Percentiles rank a stretch among this genome's conserved stretches.
Evolutionary conservation across 23 tunicate species (phyloP).

Genomic region (Pegea sp.): DNA sequence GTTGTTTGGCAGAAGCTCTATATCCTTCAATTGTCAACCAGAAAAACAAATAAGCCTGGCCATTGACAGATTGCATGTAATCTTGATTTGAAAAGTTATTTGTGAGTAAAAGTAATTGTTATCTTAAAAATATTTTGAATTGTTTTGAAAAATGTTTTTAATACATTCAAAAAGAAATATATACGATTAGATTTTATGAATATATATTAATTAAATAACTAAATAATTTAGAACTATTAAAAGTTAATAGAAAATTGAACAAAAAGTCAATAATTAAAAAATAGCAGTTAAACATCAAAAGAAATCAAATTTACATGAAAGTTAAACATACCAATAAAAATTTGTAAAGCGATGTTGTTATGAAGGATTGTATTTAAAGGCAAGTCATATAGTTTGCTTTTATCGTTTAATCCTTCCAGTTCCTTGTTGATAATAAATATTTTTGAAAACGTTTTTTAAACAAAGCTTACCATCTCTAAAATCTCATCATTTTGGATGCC

Average conservation of each 20-base stretch:
- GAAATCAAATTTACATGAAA: not conserved
- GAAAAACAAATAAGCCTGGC: conserved; percentile 81
- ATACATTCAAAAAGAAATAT: too few relatives aligned
- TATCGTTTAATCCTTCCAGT: conserved; percentile 6
- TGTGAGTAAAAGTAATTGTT: too few relatives aligned
- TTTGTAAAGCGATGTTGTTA: conserved; percentile 74
- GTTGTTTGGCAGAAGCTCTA: conserved; percentile 82
- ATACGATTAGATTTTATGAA: too few relatives aligned
- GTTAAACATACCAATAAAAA: conserved; percentile 36
- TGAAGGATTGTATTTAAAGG: conserved; percentile 55
- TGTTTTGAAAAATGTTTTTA: too few relatives aligned
- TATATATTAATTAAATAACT: too few relatives aligned
- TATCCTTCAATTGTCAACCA: conserved; percentile 94
- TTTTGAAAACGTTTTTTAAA: too few relatives aligned
- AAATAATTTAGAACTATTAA: too few relatives aligned
- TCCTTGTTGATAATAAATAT: too few relatives aligned
- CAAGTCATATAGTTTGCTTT: conserved; percentile 43
- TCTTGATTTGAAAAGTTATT: conserved; percentile 11
- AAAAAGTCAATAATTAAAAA: too few relatives aligned
- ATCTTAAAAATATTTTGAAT: too few relatives aligned
- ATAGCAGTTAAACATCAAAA: too few relatives aligned
- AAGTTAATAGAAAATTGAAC: too few relatives aligned
- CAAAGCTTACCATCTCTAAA: not conserved
- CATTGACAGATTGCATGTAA: conserved; percentile 78
- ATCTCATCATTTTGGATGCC: conserved; percentile 5